Conservation (phyloP, 2,113 vertebrate species). For the Capricornis sumatraensis region DNA sequence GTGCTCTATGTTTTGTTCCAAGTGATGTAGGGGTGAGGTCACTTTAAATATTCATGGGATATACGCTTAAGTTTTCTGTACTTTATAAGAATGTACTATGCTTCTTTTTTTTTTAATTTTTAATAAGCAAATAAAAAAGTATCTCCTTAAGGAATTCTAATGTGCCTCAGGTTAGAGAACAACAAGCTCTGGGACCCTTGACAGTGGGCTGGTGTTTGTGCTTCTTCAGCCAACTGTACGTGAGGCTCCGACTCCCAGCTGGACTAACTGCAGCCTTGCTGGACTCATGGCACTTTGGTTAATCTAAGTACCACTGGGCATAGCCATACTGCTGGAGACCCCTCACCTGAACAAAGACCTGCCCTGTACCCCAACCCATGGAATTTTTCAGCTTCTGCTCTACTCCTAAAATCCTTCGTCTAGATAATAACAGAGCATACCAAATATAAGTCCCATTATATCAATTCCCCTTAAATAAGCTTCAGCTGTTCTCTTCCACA, state of each 20-base stretch:
- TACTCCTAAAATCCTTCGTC: neutral
- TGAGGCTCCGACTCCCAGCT: fast-evolving
- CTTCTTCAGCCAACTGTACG: neutral
- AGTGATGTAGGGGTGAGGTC: neutral
- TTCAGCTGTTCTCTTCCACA: neutral
- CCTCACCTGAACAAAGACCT: neutral
- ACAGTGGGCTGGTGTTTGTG: neutral
- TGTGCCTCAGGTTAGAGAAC: neutral
- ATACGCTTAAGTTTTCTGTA: neutral
- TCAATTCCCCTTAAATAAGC: neutral
- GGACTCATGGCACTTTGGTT: neutral
- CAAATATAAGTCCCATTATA: neutral
- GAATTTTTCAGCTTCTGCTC: neutral
- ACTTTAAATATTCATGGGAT: neutral
- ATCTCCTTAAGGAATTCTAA: neutral
- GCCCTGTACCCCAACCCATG: neutral
- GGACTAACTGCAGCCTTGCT: no score
- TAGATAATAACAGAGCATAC: neutral
- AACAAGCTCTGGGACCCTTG: neutral
- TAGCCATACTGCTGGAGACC: neutral
- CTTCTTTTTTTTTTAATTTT: neutral
- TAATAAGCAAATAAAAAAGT: neutral
- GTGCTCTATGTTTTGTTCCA: neutral
- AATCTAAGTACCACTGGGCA: neutral
- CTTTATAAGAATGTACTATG: neutral